Conservation (phyloP, 2,797 vertebrate genomes). For the Micrastur ruficollis region DNA sequence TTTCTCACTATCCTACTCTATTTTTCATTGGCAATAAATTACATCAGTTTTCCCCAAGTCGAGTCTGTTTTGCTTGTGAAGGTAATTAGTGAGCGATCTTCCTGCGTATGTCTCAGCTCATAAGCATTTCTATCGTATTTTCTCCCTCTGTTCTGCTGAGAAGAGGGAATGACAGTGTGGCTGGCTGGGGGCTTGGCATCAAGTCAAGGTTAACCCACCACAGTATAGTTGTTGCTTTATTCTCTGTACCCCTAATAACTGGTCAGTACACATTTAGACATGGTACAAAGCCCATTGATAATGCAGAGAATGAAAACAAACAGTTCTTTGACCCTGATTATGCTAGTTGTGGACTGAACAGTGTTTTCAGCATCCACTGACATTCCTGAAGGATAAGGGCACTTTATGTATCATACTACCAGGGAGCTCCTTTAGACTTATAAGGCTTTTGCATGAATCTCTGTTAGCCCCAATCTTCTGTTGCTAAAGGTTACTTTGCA, state of each 20-base stretch:
- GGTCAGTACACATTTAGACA: not conserved
- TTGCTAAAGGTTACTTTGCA: not conserved
- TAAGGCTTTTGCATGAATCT: not conserved
- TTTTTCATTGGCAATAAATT: not conserved
- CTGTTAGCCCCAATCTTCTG: not conserved
- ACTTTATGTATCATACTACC: not conserved
- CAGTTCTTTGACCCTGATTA: not conserved
- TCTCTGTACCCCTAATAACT: not conserved
- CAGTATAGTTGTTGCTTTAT: not conserved
- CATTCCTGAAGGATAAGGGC: not conserved
- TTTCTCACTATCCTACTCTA: not conserved
- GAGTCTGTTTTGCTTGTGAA: not conserved
- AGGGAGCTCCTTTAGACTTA: not conserved
- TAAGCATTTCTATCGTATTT: not conserved
- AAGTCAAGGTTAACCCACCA: not conserved
- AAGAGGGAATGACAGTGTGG: not conserved
- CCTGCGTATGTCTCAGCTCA: not conserved
- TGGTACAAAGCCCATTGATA: not conserved
- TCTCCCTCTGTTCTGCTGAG: not conserved
- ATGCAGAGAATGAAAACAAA: not conserved
- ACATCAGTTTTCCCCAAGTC: not conserved
- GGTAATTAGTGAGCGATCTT: not conserved
- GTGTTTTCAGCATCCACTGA: not conserved
- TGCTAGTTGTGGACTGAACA: not conserved
- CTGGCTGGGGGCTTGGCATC: not conserved